Base-by-base conservation (phyloP, 2,888 invertebrate species). In the Euplagia quadripunctaria region DNA sequence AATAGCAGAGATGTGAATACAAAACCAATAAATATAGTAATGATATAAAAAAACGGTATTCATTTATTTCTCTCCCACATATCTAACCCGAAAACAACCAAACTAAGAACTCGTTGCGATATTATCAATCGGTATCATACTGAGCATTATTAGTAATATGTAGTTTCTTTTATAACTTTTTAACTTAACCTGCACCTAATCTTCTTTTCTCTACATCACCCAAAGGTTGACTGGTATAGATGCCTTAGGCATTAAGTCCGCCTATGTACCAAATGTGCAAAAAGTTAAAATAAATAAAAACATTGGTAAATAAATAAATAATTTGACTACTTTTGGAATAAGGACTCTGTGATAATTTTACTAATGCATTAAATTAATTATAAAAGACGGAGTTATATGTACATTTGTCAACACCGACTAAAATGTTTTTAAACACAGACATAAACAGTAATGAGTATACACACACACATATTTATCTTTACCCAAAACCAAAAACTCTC, bases 11-110 rank as follows among this genome's bases (percentile, higher is more conserved):
- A 90, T 95, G 94, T 95, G 95, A 95, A 95, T 95, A 95, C 86
- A 91, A 94, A 94, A 93, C 92, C 92, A 95, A 94, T 95, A 95
- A 95, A 95, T 90, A 94, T 94, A 94, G 94, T 91, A 92, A 92
- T 87, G 87, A 89, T 85, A 86, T 77, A 71, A 87, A 84, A 86
- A 87, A 83, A 85, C 76, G 81, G 52, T 16, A 61, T 46, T 2
- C 12, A 20, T 16, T 68, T 55, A 66, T 68, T 72, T 71, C 20
- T 58, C 63, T 67, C 64, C 17, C 20, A 16, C 43, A 46, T 20
- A 52, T 8, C 12, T 20, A 31, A 58, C 20, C 11, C 20, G 20
- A 58, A 11, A 20, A 12, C 12, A n/a, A n/a, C n/a, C 31, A 11
- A 6, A 20, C 4, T 0, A 1, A 46, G 9, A 46, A 46, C 1